These are phyloP conservation scores for Anastrepha ludens DNA, from an alignment of 1,140 invertebrate genomes.

Conservation along the genomic window DNA sequence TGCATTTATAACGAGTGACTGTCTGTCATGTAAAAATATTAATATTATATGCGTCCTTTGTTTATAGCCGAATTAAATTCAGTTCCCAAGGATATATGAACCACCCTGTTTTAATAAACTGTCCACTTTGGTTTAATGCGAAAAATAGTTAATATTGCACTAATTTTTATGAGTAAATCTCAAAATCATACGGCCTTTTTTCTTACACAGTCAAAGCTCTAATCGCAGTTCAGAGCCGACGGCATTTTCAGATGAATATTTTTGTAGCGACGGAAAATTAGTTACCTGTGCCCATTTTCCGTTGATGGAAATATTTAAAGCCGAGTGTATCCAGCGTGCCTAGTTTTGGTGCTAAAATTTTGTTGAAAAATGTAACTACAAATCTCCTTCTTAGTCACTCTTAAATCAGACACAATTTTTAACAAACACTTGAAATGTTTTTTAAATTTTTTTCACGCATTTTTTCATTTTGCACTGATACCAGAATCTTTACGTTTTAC, in stretches of 20 bases:
- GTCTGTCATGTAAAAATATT: too few species aligned
- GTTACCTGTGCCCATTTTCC: slow-evolving; percentile 74
- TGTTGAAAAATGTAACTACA: not conserved
- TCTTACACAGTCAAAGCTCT: too few species aligned
- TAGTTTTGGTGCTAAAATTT: slow-evolving; percentile 38
- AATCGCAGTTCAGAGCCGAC: slow-evolving; percentile 5
- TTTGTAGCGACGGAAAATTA: not conserved
- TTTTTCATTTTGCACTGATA: slow-evolving; percentile 13
- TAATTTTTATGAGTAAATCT: too few species aligned
- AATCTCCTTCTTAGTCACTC: not conserved
- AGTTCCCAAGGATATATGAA: too few species aligned
- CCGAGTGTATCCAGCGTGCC: slow-evolving; percentile 73
- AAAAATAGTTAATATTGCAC: too few species aligned
- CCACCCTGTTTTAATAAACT: too few species aligned
- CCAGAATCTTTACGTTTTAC: not conserved
- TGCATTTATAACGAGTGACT: too few species aligned
- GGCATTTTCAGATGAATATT: not conserved
- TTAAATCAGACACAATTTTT: not conserved
- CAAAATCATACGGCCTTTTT: too few species aligned
- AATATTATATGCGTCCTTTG: too few species aligned
- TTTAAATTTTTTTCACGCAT: slow-evolving; percentile 31
- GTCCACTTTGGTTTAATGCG: too few species aligned
- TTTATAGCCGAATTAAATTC: too few species aligned
- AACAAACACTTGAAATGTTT: not conserved
- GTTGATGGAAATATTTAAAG: slow-evolving; percentile 74